Evolutionary conservation across 2,888 invertebrate species (phyloP), one percentile per base, ranked within the genome.

Genomic region (Hydraecia micacea): DNA sequence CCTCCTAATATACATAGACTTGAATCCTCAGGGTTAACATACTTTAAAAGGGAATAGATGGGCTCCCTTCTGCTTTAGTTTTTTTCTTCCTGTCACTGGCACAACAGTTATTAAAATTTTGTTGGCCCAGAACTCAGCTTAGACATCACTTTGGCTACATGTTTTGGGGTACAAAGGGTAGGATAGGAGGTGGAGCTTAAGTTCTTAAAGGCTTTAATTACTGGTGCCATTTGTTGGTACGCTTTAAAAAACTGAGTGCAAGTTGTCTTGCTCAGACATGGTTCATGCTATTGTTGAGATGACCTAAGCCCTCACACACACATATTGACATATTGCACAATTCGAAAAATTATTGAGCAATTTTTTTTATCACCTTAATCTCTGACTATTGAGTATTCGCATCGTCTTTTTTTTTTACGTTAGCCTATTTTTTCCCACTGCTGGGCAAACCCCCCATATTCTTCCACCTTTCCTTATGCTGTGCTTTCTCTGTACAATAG

Each of bases 281-380:
- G 28, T 70, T 11, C 3, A 21, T 58, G 36, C 9, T 36, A 58
- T 36, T 58, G 11, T n/a, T 55, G n/a, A n/a, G n/a, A 36, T 70
- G 21, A 58, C 21, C 46, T 32, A 46, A 11, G 42, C 2, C 42
- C 11, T 42, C 42, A 42, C 11, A 42, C 42, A 42, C 42, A 42
- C 42, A 42, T 46, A 42, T 42, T 42, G 28, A n/a, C 13, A n/a
- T 49, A 55, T 83, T 73, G 62, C 83, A 28, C 62, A 73, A 78
- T 63, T 39, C 0, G 0, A 42, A 72, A 77, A 62, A 81, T 2
- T 0, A 78, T 78, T 78, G 62, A 42, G 78, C 15, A 83, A 81
- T 49, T 28, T 39, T 5, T 55, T 60, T 62, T 60, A 60, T 75
- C n/a, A 58, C 15, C 7, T 8, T 5, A n/a, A 55, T 25, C 15